Base-by-base conservation (phyloP, 2,888 invertebrate species). In the Nymphalis polychloros region DNA sequence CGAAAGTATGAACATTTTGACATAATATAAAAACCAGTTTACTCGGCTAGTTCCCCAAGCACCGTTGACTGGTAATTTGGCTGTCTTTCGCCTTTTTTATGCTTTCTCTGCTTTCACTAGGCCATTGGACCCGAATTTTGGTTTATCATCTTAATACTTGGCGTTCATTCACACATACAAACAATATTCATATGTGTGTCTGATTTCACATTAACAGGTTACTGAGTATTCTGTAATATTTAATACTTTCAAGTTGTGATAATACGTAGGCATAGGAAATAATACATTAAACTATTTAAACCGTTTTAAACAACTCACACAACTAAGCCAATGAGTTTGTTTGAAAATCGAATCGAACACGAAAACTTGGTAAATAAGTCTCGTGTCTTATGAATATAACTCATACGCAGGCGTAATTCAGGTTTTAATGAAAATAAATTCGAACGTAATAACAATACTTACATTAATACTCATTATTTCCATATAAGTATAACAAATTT, bases 51-150 rank as follows among this genome's bases (percentile, higher is more conserved):
- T 59, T 50, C 62, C 59, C 60, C 60, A 63, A 64, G 70, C 71
- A 72, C 71, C 75, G 72, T 73, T 74, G 73, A 64, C 70, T 72
- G 74, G 67, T 63, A 68, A 71, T 77, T 76, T 76, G 67, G 77
- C 72, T 72, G 63, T 73, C n/a, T 57, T 60, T 72, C 70, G 69
- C 74, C 72, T 71, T 77, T 77, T 76, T 76, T 76, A 71, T 73
- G 73, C 77, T 77, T 76, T 75, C 75, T 74, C 73, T 69, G 74
- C 79, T 79, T 79, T 79, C 79, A 74, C 79, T 74, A 70, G 68
- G 63, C 74, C 73, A 67, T 76, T 78, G 77, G 72, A 73, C 72
- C 67, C 62, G 65, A 55, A 68, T 63, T 70, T 69, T 55, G 67
- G 55, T 59, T 68, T 69, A 62, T 69, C 59, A 62, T 69, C 50